Base-by-base conservation (phyloP, 2,888 invertebrate genomes). In the Parnassius mnemosyne region DNA sequence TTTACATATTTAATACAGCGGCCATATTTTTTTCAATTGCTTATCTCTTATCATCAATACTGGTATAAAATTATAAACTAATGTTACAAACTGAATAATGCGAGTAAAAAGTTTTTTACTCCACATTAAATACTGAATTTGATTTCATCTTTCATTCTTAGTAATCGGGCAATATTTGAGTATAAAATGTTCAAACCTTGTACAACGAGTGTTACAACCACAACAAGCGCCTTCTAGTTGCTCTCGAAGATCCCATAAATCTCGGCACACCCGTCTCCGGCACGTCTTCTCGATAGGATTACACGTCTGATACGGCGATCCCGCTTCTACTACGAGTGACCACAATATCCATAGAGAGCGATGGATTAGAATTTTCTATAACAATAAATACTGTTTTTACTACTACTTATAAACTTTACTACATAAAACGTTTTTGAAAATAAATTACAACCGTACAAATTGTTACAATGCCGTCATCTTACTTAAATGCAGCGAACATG, bases 171-270 rank as follows among this genome's bases (percentile, higher is more conserved):
- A 49, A 49, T 53, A 25, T 54, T 61, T 44, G 20, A 16, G 53
- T 25, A 57, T 57, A 46, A 25, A 41, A 3, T 52, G 42, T 10
- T 52, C 42, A 51, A 51, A 16, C n/a, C 44, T 62, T 65, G 66
- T 65, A 66, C 69, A 63, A 72, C 68, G 69, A 78, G 74, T 77
- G 72, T 74, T 80, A 76, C 77, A 75, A 79, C 79, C 76, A 72
- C 77, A 76, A 79, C 80, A 76, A 75, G 77, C 72, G 73, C 80
- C 80, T 81, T 81, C 77, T 72, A 75, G 76, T 83, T 79, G 74
- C 76, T 78, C 79, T 79, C 77, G 78, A 82, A 83, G 83, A 84
- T 86, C 85, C 82, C 75, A 73, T 77, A 89, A 89, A 91, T 87
- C 89, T 84, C 76, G 69, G 72, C 68, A 70, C 73, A 67, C 70